Base-by-base conservation (phyloP, 1,140 invertebrate genomes). In the Idris sp. region DNA sequence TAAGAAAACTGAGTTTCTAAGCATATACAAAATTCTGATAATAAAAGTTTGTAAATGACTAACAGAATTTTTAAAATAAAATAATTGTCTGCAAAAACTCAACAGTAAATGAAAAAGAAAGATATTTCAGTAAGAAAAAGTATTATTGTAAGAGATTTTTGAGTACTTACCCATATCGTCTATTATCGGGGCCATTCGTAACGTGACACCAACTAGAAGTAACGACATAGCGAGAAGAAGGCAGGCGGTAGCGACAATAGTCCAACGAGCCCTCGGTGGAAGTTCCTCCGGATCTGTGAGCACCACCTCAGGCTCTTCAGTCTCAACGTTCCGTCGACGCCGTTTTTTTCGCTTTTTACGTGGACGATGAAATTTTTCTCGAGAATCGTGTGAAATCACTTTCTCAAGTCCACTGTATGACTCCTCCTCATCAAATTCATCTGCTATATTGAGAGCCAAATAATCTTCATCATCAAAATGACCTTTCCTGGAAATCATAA, bases 151-250 rank as follows among this genome's bases (percentile, higher is more conserved):
- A n/a, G n/a, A n/a, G n/a, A n/a, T n/a, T n/a, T n/a, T n/a, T n/a
- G n/a, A n/a, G n/a, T n/a, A 33, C 93, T 93, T 85, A 97, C 95
- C 95, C 92, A 97, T 95, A 80, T 96, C 94, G 81, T 97, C 95
- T 74, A 97, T 97, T 43, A 97, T 92, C 0, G 95, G 95, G 2
- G 95, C 95, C 93, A 97, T 95, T 25, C 95, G 87, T 1, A 97
- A 87, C 0, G 95, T 97, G 28, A 96, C 92, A 1, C 95, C 95
- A n/a, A 97, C 95, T 11, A 96, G 88, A 46, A 96, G 88, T 65
- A 97, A 90, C 80, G 95, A 96, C 88, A 96, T 94, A 65, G 95
- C 91, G 9, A 96, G 90, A 25, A 97, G 89, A 31, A 96, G 89
- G 76, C 94, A 94, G 28, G 95, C 95, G 13, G 95, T 96, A 62